These are phyloP conservation scores for Cecropterus lyciades DNA, from an alignment of 1,140 invertebrate genomes.

Conservation along the genomic window DNA sequence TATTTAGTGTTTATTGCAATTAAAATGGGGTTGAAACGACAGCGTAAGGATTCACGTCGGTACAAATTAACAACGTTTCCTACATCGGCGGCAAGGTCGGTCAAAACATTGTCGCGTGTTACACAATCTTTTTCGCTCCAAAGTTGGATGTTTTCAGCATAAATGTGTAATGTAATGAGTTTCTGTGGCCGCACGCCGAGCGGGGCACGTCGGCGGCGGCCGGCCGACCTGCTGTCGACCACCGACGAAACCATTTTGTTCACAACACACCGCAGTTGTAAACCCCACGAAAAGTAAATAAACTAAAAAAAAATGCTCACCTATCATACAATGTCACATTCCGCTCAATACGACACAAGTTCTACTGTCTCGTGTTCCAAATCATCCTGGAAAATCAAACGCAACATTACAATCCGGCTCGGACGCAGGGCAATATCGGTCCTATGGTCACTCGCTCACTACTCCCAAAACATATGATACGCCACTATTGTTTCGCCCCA, in stretches of 20 bases:
- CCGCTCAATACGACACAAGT: slow-evolving; percentile 79
- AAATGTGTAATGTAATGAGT: slow-evolving; percentile 29
- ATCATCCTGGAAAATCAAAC: slow-evolving; percentile 79
- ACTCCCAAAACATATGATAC: slow-evolving; percentile 82
- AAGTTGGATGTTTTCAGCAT: slow-evolving; percentile 39
- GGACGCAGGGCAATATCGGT: slow-evolving; percentile 78
- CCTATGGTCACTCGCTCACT: slow-evolving; percentile 78
- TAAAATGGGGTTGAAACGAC: slow-evolving; percentile 26
- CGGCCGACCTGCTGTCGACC: slow-evolving; percentile 59
- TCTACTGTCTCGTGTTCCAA: slow-evolving; percentile 74
- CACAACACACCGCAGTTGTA: slow-evolving; percentile 54
- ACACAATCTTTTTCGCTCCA: slow-evolving; percentile 66
- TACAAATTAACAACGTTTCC: slow-evolving; percentile 49
- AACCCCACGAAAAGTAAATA: slow-evolving; percentile 75
- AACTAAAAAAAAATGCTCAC: slow-evolving; percentile 74
- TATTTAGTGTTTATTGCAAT: slow-evolving; percentile 12
- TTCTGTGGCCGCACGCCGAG: slow-evolving; percentile 35
- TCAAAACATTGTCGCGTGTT: slow-evolving; percentile 67
- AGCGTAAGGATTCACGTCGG: slow-evolving; percentile 26
- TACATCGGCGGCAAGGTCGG: slow-evolving; percentile 61
- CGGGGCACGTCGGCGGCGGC: slow-evolving; percentile 55
- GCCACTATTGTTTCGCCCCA: slow-evolving; percentile 72
- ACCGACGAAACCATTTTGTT: slow-evolving; percentile 74
- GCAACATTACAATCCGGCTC: slow-evolving; percentile 78
- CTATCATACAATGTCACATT: slow-evolving; percentile 84